Evolutionary conservation across 1,140 invertebrate species (phyloP), one percentile per base, ranked within the genome.

Genomic region (Brachionus asplanchnoidis): DNA sequence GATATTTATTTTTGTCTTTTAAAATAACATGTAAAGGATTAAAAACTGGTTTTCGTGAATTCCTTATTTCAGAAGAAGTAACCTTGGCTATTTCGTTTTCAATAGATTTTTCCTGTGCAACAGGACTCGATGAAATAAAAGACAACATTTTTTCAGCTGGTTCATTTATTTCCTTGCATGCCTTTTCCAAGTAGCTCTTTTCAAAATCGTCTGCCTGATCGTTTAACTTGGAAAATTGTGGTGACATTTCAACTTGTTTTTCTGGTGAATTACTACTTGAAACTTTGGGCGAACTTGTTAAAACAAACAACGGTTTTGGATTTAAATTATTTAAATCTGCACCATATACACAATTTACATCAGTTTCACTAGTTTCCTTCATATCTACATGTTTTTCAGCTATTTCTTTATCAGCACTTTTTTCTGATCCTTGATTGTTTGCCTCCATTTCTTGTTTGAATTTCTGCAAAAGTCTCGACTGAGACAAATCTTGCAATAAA

Each of bases 1-100:
- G 66, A 84, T 84, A 84, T 56, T 84, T 84, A 42, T 73, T 84
- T 73, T 68, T 84, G 68, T 84, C 82, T 56, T 84, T 84, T 9
- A 84, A 9, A 36, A 84, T 84, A 73, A 84, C 82, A 75, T 84
- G 82, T 32, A 84, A 42, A 50, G 82, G 82, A 84, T 84, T 84
- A 73, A 84, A 84, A n/a, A 66, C 40, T 26, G 65, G 36, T 44
- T 60, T 82, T n/a, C 78, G 44, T 11, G 0, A 5, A 65, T 40
- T 75, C 4, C n/a, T 36, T 20, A 23, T 42, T 11, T 75, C 70
- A 42, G 36, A 42, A 23, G 40, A 75, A 40, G 12, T 14, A 12
- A 75, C 70, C 8, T n/a, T 42, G 1, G n/a, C 26, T 77, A 50
- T 23, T 12, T 23, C 44, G 26, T 77, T 77, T 77, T 60, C 53